Conservation (phyloP, 2,113 vertebrate species). For the Melanerpes formicivorus region DNA sequence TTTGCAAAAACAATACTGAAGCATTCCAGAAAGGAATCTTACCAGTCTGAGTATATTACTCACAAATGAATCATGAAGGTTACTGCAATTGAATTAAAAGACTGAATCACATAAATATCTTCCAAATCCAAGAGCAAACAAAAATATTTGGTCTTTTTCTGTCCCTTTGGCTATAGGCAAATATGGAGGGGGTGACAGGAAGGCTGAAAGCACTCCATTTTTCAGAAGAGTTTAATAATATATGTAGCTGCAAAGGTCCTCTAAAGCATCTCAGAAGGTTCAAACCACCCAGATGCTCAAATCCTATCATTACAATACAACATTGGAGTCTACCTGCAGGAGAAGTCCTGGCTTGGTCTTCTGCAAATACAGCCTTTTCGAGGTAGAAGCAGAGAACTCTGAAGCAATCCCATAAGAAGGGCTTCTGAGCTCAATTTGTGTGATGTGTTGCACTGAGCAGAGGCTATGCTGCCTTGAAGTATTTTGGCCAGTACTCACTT, state of each 20-base stretch:
- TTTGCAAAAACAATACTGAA: neutral
- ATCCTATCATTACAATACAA: neutral
- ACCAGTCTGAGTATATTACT: neutral
- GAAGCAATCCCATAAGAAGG: rapidly evolving
- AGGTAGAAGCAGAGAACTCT: rapidly evolving
- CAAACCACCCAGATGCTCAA: neutral
- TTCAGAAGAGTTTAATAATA: neutral
- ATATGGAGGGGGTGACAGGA: neutral
- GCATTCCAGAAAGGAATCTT: neutral
- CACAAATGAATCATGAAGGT: neutral
- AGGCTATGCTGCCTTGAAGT: rapidly evolving
- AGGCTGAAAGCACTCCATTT: neutral
- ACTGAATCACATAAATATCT: neutral
- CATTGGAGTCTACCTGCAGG: rapidly evolving
- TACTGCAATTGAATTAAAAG: neutral
- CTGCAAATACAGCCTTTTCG: rapidly evolving
- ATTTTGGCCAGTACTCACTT: rapidly evolving
- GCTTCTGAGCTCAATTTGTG: neutral
- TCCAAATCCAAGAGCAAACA: neutral
- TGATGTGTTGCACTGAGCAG: neutral
- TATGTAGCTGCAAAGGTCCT: neutral
- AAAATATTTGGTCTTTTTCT: neutral
- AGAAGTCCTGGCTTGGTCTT: rapidly evolving
- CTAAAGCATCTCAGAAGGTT: neutral
- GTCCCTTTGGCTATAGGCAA: neutral